A percentile compares a stretch with the other conserved stretches of the same genome.
Conservation (phyloP, 2,113 vertebrate species). For the Macquaria australasica region DNA sequence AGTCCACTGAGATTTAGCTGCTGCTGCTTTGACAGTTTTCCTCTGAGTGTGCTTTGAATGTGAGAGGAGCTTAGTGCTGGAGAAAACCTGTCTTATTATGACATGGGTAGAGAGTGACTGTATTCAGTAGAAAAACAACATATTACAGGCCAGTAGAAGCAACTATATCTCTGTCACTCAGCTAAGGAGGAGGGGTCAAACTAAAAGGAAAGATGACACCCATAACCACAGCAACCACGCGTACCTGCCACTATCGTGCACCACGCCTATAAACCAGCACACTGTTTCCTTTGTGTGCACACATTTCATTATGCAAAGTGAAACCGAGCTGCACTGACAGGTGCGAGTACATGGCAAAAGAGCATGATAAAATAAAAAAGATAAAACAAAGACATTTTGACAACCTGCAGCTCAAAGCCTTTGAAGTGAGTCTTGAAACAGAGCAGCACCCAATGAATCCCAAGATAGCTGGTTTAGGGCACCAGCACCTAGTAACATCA, state of each 20-base stretch:
- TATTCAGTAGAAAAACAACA: slow-evolving; percentile 10
- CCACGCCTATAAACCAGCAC: slow-evolving; percentile 50
- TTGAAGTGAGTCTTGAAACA: slow-evolving; percentile 62
- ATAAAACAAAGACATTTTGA: slow-evolving; percentile 37
- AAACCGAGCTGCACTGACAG: slow-evolving; percentile 45
- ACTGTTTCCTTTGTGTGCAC: slow-evolving; percentile 59
- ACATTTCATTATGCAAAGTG: slow-evolving; percentile 37
- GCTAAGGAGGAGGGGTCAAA: slow-evolving; percentile 14
- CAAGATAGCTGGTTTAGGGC: slow-evolving; percentile 28
- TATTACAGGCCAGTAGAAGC: background rate
- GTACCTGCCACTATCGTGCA: slow-evolving; percentile 38
- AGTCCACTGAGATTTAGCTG: slow-evolving; percentile 34
- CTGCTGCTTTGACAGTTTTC: slow-evolving; percentile 31
- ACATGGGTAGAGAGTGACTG: background rate
- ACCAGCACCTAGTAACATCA: slow-evolving; percentile 24
- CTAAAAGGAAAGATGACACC: slow-evolving; percentile 13
- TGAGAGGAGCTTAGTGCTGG: slow-evolving; percentile 26
- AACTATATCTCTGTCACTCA: background rate
- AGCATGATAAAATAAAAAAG: slow-evolving; percentile 4
- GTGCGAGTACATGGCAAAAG: slow-evolving; percentile 44
- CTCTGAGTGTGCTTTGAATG: slow-evolving; percentile 24
- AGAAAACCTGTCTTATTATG: slow-evolving; percentile 22
- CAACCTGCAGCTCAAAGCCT: slow-evolving; percentile 45
- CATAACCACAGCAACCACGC: slow-evolving; percentile 63
- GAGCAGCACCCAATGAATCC: slow-evolving; percentile 46